These are phyloP conservation scores for Platypus cylindrus DNA, from an alignment of 2,888 invertebrate genomes.

Conservation along the genomic window DNA sequence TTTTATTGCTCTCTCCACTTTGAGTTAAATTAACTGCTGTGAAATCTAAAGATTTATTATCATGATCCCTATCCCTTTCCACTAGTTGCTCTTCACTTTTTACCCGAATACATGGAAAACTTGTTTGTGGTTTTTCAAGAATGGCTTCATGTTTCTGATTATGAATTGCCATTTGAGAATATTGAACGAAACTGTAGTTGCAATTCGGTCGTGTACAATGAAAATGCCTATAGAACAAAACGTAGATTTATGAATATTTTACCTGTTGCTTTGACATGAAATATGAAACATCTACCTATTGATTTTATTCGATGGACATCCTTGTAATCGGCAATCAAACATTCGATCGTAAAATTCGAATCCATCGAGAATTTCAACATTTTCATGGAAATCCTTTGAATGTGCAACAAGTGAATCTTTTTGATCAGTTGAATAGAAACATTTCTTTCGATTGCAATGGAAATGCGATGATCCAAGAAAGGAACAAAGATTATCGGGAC, in stretches of 20 bases:
- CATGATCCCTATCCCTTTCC: slow-evolving; percentile 23
- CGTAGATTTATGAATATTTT: neutral
- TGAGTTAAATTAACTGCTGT: slow-evolving; percentile 32
- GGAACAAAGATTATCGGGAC: slow-evolving; percentile 65
- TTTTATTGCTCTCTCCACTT: slow-evolving; percentile 24
- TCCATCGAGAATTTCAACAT: slow-evolving; percentile 68
- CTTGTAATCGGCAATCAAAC: slow-evolving; percentile 53
- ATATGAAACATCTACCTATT: slow-evolving; percentile 35
- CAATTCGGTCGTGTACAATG: slow-evolving; percentile 61
- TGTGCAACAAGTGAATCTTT: slow-evolving; percentile 69
- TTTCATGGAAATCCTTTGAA: slow-evolving; percentile 74
- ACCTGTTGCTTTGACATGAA: neutral
- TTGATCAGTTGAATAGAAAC: slow-evolving; percentile 71
- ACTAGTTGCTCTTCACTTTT: slow-evolving; percentile 24
- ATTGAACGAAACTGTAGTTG: slow-evolving; percentile 59
- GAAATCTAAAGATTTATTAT: slow-evolving; percentile 20
- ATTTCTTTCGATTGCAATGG: slow-evolving; percentile 72
- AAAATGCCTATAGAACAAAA: slow-evolving; percentile 43
- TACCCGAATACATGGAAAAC: slow-evolving; percentile 19
- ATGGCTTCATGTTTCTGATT: slow-evolving; percentile 48
- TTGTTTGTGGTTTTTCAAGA: slow-evolving; percentile 21
- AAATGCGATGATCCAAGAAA: slow-evolving; percentile 61
- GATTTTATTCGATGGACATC: slow-evolving; percentile 57
- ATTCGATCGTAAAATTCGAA: slow-evolving; percentile 72
- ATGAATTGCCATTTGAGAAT: slow-evolving; percentile 61